Base-by-base conservation (phyloP, 2,113 vertebrate genomes). In the Nesogale talazaci region DNA sequence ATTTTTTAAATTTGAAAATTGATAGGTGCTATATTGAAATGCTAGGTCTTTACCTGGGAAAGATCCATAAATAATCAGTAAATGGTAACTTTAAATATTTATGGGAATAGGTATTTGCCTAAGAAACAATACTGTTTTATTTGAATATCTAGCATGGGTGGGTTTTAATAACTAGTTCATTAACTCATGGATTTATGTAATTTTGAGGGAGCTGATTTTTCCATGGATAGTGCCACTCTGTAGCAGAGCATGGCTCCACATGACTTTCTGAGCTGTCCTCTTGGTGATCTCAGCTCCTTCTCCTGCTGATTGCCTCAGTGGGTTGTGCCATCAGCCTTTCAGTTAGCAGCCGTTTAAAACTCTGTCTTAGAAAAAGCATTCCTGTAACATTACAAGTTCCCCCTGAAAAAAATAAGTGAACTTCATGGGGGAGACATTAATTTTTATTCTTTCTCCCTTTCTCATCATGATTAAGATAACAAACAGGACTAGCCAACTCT, bases 41-140 rank as follows among this genome's bases (percentile, higher is more conserved):
- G 27, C 15, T 3, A 52, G 0, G 0, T 25, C 92, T 95, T 94
- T 88, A 83, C 70, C 40, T 83, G 83, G 29, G 82, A 76, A 94
- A 85, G 76, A 88, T 83, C 56, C 17, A 15, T 74, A 61, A 61
- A n/a, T 92, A 87, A 52, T 90, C 80, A 89, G 57, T 88, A 94
- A 56, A 63, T 70, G 84, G 15, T n/a, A 70, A 79, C 69, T 56
- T 82, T 34, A 27, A 88, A 63, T 34, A 4, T 86, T 85, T 88
- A 38, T 79, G 70, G 85, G 77, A 67, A 61, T 74, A 92, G 87
- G 92, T 67, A 81, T 86, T 94, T 95, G 75, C 76, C 59, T 46
- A 78, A 90, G 42, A 67, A 3, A 16, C 25, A 38, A 69, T 22
- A 4, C 65, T 14, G 57, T 91, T 87, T 94, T 74, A 59, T 22